Percentiles rank a stretch among this genome's conserved stretches.
Conservation (phyloP, 2,888 invertebrate species). For the Ecliptopera silaceata region DNA sequence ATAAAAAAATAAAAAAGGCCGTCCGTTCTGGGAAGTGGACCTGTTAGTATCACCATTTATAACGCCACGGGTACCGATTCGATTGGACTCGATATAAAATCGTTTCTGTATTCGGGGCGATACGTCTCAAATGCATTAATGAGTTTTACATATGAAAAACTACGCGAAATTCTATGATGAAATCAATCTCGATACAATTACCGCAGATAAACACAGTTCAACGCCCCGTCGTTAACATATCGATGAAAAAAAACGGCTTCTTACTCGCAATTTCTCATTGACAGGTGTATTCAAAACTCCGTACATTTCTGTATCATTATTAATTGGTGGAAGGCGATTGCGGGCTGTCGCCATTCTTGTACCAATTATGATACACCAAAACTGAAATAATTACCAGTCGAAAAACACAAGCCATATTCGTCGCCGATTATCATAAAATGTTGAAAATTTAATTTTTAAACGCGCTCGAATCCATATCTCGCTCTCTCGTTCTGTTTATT, state of each 20-base stretch:
- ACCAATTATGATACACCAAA: conserved; percentile 30
- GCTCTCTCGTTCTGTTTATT: conserved; percentile 32
- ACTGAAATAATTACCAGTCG: conserved; percentile 24
- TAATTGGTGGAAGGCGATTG: conserved; percentile 23
- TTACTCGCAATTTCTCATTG: conserved; percentile 19
- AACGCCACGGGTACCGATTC: conserved; percentile 64
- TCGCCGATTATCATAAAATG: conserved; percentile 25
- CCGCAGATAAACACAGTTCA: conserved; percentile 2
- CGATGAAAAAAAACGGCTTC: conserved; percentile 15
- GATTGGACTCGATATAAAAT: conserved; percentile 34
- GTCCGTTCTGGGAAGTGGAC: conserved; percentile 70
- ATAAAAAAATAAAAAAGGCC: conserved; percentile 51
- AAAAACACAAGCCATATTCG: conserved; percentile 23
- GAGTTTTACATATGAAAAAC: conserved; percentile 1
- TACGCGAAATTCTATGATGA: conserved; percentile 4
- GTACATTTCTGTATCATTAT: conserved; percentile 23
- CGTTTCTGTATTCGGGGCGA: conserved; percentile 27
- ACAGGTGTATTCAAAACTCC: conserved; percentile 29
- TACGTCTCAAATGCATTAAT: conserved; percentile 19
- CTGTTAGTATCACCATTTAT: conserved; percentile 77
- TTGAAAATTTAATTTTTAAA: conserved; percentile 35
- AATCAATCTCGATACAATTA: not conserved
- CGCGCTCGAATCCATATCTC: conserved; percentile 31
- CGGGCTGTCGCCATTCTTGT: conserved; percentile 25
- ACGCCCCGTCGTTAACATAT: conserved; percentile 18